Base-by-base conservation (phyloP, 1,140 invertebrate genomes). In the Anoplophora glabripennis region DNA sequence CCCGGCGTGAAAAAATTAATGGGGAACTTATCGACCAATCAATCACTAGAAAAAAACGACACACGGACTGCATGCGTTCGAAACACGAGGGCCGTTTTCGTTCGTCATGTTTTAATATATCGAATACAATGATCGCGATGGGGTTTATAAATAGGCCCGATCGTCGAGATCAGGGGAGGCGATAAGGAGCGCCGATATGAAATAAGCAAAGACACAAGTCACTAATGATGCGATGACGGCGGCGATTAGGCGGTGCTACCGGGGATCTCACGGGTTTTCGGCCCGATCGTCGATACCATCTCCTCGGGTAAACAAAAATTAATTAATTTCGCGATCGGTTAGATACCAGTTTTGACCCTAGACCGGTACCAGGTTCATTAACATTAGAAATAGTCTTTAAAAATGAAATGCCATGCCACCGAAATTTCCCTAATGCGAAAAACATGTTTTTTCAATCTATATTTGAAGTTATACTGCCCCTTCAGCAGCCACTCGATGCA, bases 121-220 rank as follows among this genome's bases (percentile, higher is more conserved):
- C 44, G 18, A 48, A 48, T 35, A 48, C 46, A 48, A 48, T 48
- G 46, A 48, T 48, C 36, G 18, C 15, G 15, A 48, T n/a, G 21
- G 46, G 15, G 21, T 35, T 48, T 48, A 48, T 48, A 48, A 48
- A 48, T 48, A 48, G 28, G 46, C 12, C 15, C 46, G 33, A 46
- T 46, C 44, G 44, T 15, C 44, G 46, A 48, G 33, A 48, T 28
- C 33, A 28, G 21, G 36, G 15, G 33, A 35, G n/a, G 46, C 36
- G 38, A 37, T 12, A 38, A 12, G 3, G 21, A 3, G 2, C 3
- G 21, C 49, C 11, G 49, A 53, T 53, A 53, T 38, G 28, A 53
- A 36, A 53, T 53, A 53, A 53, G 49, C 49, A 53, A 53, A 38
- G 49, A 53, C 49, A 38, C 35, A 53, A 53, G 49, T 53, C 49